Base-by-base conservation (phyloP, 2,888 invertebrate species). In the Lasius fuliginosus region DNA sequence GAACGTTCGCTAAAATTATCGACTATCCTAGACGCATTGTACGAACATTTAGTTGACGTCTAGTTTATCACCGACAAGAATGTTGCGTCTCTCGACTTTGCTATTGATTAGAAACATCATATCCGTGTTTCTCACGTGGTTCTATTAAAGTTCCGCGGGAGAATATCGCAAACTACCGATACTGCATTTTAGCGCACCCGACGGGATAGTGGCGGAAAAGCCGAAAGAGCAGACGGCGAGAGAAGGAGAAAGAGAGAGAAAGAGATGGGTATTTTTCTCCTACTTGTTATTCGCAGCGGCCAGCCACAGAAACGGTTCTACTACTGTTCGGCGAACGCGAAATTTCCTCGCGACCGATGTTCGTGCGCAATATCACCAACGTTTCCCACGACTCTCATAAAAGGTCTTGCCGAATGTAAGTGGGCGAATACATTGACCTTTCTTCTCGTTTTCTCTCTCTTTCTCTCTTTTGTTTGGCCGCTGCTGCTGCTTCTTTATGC, bases 351-450 rank as follows among this genome's bases (percentile, higher is more conserved):
- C 73, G 71, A 60, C 79, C 58, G 71, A 79, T 79, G 60, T 23
- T 71, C 79, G 23, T 58, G 53, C 27, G 53, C 77, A 56, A 68
- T 68, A 77, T 56, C 77, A 30, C 42, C 79, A 30, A 79, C 79
- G 73, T 81, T 81, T 81, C 79, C 79, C 79, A 81, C 36, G 79
- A 81, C 60, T 81, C 79, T 73, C 79, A 36, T 81, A 81, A 81
- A 81, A 81, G 60, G 36, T 73, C 46, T 46, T 18, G 60, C 27
- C 46, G 79, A 73, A 79, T 71, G 58, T 79, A 60, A 79, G 42
- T 33, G n/a, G 73, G 5, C 23, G 58, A 58, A 27, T 75, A n/a
- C 18, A 53, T 27, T 56, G 36, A 18, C 18, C 60, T 27, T 15
- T 58, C 36, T 27, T 42, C 60, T 0, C 58, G 2, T 23, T 69